phyloP scores from a whole-genome alignment of 2,113 vertebrate genomes.

The Rhinogobius similis region DNA sequence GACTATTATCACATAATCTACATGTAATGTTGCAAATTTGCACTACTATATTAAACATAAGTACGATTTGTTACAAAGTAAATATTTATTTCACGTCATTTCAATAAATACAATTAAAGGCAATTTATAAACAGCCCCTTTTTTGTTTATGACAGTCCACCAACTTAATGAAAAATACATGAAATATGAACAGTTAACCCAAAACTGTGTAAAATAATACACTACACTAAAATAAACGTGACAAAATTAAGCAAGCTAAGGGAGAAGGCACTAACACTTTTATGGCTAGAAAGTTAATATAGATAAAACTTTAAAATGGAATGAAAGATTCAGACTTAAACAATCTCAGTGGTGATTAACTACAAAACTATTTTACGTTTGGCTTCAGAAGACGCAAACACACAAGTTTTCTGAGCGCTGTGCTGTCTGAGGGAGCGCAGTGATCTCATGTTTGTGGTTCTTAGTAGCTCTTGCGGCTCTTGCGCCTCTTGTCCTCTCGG shows the following conservation, averaged over 20 bases:
- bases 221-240: background rate
- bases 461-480: conserved; percentile 42
- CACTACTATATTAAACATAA: background rate
- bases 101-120: background rate
- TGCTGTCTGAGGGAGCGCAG: no score
- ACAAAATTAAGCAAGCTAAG: background rate
- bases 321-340: background rate
- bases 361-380: background rate
- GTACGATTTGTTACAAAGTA: background rate
- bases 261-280: background rate
- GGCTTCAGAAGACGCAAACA: background rate
- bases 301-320: background rate
- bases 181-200: background rate
- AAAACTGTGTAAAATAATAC: background rate
- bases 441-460: no score
- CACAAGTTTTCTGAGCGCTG: no score
- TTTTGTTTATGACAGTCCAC: no score
- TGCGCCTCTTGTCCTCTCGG: conserved; percentile 44
- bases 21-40: background rate
- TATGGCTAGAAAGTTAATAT: background rate
- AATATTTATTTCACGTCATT: background rate
- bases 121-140: background rate
- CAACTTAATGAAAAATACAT: background rate
- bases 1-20: no score
- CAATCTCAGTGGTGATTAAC: background rate